Evolutionary conservation across 2,113 vertebrate genomes (phyloP).

Genomic region (Microcebus jonahi): DNA sequence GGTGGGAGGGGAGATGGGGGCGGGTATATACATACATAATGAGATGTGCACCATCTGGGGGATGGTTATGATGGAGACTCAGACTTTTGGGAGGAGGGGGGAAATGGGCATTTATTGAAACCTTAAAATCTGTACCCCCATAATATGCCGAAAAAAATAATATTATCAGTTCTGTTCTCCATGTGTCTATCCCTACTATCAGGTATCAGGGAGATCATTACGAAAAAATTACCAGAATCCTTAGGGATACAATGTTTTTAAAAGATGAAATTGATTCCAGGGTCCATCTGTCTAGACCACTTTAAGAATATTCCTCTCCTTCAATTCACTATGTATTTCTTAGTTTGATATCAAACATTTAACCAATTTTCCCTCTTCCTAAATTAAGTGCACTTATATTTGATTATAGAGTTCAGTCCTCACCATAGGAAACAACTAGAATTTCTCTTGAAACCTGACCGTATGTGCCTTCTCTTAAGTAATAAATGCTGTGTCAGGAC

Average conservation of each 20-base stretch:
- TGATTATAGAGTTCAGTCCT: neutral
- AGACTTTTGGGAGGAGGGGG: too few species aligned
- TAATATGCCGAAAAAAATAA: too few species aligned
- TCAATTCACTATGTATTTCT: constrained; percentile 11
- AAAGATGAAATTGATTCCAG: constrained; percentile 8
- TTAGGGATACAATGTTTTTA: neutral
- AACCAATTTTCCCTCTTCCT: neutral
- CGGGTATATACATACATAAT: too few species aligned
- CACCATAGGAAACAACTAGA: neutral
- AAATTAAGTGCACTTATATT: constrained; percentile 19
- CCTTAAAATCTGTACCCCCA: too few species aligned
- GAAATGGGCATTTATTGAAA: too few species aligned
- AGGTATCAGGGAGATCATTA: neutral
- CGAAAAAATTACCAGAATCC: constrained; percentile 16
- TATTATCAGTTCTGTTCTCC: neutral
- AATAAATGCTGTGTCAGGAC: neutral
- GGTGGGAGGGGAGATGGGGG: too few species aligned
- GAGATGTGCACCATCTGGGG: too few species aligned
- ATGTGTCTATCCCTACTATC: neutral
- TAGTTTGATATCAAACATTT: constrained; percentile 8
- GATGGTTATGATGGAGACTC: too few species aligned
- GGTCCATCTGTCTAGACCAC: constrained; percentile 8
- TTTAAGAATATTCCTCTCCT: neutral
- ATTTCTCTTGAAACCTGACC: neutral
- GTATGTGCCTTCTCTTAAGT: neutral